Percentiles rank a stretch among this genome's conserved stretches.
Conservation (phyloP, 23 tunicate genomes). For the Halocynthia aurantium region DNA sequence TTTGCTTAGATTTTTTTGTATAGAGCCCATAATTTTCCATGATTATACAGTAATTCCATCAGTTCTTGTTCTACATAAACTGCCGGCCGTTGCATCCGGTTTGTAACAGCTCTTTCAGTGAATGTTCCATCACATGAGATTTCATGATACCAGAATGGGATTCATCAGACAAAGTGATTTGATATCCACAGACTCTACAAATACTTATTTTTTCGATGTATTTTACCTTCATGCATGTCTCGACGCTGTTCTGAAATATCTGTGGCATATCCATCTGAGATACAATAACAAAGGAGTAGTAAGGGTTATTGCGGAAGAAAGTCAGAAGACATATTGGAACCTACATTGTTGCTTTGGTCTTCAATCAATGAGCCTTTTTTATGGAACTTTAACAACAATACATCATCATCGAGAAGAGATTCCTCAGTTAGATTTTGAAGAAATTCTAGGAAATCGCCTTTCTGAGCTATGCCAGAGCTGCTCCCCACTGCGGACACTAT, state of each 20-base stretch:
- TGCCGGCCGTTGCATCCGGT: slow-evolving; percentile 7
- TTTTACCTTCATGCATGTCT: slow-evolving; percentile 45
- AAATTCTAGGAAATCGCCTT: slow-evolving; percentile 25
- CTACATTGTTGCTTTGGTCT: background rate
- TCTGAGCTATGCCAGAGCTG: background rate
- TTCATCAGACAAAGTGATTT: slow-evolving; percentile 22
- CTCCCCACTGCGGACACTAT: background rate
- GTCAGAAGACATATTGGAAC: background rate
- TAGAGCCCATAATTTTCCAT: no score
- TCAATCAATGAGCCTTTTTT: background rate
- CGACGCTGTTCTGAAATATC: slow-evolving; percentile 69
- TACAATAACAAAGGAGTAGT: background rate
- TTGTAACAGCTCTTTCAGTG: slow-evolving; percentile 70
- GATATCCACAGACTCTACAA: slow-evolving; percentile 86
- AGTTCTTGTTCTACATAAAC: no score
- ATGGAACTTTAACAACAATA: slow-evolving; percentile 6
- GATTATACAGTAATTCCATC: no score
- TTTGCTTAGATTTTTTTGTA: no score
- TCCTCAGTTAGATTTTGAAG: background rate
- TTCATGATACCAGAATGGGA: slow-evolving; percentile 7
- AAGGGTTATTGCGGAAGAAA: background rate
- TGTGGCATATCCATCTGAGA: slow-evolving; percentile 59
- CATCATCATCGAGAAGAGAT: slow-evolving; percentile 2
- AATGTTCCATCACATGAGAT: slow-evolving; percentile 91
- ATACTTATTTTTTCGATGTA: slow-evolving; percentile 40